phyloP scores from a whole-genome alignment of 2,113 vertebrate genomes.

The Cavia aperea region DNA sequence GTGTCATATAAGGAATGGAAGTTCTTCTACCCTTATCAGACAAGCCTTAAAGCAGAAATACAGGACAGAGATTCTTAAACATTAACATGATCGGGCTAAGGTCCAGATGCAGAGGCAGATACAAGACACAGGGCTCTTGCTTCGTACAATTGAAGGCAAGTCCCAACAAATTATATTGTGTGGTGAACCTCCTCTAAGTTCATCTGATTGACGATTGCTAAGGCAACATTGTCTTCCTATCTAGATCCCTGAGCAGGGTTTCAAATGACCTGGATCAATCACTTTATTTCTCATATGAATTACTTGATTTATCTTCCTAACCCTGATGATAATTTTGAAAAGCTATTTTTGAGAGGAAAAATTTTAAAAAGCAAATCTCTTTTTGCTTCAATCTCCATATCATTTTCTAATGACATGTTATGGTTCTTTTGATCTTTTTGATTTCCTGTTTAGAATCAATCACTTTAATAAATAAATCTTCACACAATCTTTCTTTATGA shows the following conservation, averaged over 20 bases:
- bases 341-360: too few species aligned
- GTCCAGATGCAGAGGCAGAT: not conserved
- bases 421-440: not conserved
- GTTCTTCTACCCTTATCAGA: not conserved
- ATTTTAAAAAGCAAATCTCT: not conserved
- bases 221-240: rapidly evolving
- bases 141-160: not conserved
- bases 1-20: not conserved
- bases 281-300: not conserved
- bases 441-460: not conserved
- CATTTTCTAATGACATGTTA: not conserved
- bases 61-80: not conserved
- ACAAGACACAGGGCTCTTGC: not conserved
- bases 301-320: not conserved
- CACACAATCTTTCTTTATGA: not conserved
- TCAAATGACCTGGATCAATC: not conserved
- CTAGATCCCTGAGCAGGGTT: not conserved
- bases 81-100: not conserved
- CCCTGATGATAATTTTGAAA: not conserved
- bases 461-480: not conserved
- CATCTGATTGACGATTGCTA: too few species aligned
- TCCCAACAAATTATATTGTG: not conserved
- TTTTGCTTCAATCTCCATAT: not conserved
- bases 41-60: not conserved
- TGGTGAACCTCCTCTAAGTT: not conserved